A percentile compares a stretch with the other conserved stretches of the same genome.
Conservation (phyloP, 2,888 invertebrate genomes). For the Eupithecia insigniata region DNA sequence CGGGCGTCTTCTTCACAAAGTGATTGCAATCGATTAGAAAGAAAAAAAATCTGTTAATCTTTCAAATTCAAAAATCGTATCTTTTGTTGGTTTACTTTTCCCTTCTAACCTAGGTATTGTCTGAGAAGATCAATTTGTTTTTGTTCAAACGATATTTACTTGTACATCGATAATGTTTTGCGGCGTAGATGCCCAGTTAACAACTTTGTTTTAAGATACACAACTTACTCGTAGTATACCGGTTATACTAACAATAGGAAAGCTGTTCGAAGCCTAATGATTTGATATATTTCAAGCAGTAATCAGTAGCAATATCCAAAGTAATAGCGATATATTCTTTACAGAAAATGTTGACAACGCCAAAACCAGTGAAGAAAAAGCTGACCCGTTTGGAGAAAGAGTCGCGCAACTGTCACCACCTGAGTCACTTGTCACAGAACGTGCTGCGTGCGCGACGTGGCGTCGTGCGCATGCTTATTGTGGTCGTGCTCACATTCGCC, state of each 20-base stretch:
- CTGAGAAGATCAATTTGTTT: background rate
- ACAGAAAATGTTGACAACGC: conserved; percentile 50
- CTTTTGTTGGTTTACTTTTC: background rate
- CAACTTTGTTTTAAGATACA: background rate
- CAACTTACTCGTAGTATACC: background rate
- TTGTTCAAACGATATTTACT: background rate
- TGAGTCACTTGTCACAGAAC: conserved; percentile 89
- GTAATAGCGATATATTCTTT: conserved; percentile 6
- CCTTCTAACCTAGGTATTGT: no score
- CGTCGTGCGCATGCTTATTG: conserved; percentile 94
- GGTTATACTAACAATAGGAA: no score
- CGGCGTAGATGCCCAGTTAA: background rate
- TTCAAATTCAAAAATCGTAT: background rate
- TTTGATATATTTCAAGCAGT: background rate
- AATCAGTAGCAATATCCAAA: background rate
- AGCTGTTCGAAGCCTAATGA: background rate
- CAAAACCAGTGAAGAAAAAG: conserved; percentile 63
- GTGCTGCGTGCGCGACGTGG: conserved; percentile 91
- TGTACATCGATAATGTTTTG: background rate
- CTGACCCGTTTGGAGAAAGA: conserved; percentile 65
- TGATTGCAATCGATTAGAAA: background rate
- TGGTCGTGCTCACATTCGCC: conserved; percentile 94
- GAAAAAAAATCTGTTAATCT: no score
- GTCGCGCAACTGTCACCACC: conserved; percentile 83
- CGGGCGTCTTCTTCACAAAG: background rate